Evolutionary conservation across 1,140 invertebrate genomes (phyloP).

Genomic region (Drosophila nasuta): DNA sequence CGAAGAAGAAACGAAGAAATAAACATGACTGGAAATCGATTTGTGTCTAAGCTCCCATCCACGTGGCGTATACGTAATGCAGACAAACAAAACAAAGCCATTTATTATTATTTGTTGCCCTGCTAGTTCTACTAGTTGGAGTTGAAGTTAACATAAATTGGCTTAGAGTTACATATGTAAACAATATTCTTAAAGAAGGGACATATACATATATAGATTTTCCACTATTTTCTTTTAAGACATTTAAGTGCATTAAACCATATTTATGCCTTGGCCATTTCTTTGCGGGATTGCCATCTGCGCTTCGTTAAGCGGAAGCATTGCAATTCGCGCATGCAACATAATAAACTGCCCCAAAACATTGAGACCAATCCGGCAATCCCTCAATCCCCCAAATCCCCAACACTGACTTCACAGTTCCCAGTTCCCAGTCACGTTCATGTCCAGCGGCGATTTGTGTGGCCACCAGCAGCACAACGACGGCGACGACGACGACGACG

Average conservation of each 20-base stretch:
- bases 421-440: constrained; percentile 54
- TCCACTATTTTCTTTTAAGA: not conserved
- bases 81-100: constrained; percentile 52
- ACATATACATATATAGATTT: not conserved
- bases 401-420: not conserved
- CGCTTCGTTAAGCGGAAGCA: constrained; percentile 71
- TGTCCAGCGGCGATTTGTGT: constrained; percentile 55
- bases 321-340: constrained; percentile 74
- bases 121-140: not conserved
- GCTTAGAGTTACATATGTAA: constrained; percentile 9
- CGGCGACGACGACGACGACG: not conserved
- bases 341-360: constrained; percentile 63
- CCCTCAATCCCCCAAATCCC: not conserved
- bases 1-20: constrained; percentile 19
- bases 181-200: not conserved
- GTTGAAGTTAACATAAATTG: not conserved
- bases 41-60: constrained; percentile 23
- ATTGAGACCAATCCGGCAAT: not conserved
- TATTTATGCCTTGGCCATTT: constrained; percentile 54
- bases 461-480: not conserved
- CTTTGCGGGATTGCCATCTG: constrained; percentile 34
- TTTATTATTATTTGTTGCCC: constrained; percentile 57
- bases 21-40: constrained; percentile 73
- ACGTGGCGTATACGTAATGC: constrained; percentile 71
- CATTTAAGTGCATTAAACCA: constrained; percentile 5